These are phyloP conservation scores for Pyrocephalus nanus DNA, from an alignment of 2,797 vertebrate species.

Conservation along the genomic window DNA sequence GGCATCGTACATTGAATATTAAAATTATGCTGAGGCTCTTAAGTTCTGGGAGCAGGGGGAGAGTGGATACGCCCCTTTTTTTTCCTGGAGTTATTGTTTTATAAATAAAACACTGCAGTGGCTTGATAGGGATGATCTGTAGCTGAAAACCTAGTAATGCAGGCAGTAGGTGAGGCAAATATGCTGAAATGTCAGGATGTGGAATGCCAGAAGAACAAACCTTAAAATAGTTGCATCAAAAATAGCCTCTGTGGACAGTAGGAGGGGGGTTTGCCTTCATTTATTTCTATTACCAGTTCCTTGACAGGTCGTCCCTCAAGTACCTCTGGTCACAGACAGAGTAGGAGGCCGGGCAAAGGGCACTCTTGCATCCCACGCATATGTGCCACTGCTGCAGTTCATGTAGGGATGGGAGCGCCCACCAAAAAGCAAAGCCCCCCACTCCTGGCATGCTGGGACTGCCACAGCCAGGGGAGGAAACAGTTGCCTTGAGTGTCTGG, in stretches of 20 bases:
- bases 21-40: neutral
- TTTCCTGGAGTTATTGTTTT: constrained; percentile 45
- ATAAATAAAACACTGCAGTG: constrained; percentile 62
- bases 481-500: rapidly evolving
- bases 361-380: rapidly evolving
- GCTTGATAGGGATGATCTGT: constrained; percentile 72
- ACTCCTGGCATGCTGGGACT: neutral
- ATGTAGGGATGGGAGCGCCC: rapidly evolving
- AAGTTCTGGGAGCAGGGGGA: neutral
- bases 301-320: neutral
- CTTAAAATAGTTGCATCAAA: constrained; percentile 75
- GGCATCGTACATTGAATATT: neutral
- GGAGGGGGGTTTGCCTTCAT: constrained; percentile 5
- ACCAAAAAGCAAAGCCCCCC: neutral
- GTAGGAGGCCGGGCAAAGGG: neutral
- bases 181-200: constrained; percentile 76
- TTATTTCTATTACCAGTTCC: constrained; percentile 53
- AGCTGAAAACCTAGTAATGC: constrained; percentile 71
- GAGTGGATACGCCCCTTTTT: neutral
- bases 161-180: constrained; percentile 69
- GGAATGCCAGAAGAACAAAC: constrained; percentile 65
- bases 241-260: constrained; percentile 59
- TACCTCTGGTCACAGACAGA: neutral
- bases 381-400: neutral
- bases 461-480: neutral